A percentile compares a stretch with the other conserved stretches of the same genome.
These are phyloP conservation scores for Holothuria leucospilota DNA, from an alignment of 53 echinoderm and acorn worm species.

Conservation along the genomic window DNA sequence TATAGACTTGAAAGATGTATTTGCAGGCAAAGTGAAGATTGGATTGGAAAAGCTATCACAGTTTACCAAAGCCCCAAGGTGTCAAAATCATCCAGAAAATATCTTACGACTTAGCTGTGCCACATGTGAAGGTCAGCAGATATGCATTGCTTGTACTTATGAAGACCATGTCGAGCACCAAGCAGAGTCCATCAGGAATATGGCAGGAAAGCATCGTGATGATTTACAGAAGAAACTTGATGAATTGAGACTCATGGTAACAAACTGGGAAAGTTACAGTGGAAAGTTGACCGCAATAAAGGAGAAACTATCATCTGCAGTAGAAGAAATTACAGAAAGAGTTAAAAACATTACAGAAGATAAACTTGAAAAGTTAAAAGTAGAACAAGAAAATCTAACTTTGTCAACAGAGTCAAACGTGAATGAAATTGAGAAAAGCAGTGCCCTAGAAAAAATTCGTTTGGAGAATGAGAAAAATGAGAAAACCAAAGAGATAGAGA, in stretches of 20 bases:
- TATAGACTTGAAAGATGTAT: no score
- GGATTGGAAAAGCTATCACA: no score
- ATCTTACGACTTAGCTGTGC: not conserved
- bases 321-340: not conserved
- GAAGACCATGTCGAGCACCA: not conserved
- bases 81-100: not conserved
- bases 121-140: constrained; percentile 5
- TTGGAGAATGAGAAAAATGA: no score
- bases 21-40: no score
- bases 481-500: no score
- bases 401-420: no score
- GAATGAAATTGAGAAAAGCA: no score
- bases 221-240: constrained; percentile 7
- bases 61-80: no score
- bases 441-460: no score
- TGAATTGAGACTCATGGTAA: constrained; percentile 4
- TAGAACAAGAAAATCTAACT: no score
- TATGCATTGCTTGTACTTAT: not conserved
- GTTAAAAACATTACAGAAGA: not conserved
- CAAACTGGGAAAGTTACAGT: not conserved
- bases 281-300: not conserved
- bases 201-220: not conserved
- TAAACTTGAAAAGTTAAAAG: no score
- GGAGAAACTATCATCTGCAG: not conserved
- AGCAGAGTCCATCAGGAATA: constrained; percentile 17